Evolutionary conservation across 1,140 invertebrate species (phyloP), one percentile per base, ranked within the genome.

Genomic region (Atta cephalotes): DNA sequence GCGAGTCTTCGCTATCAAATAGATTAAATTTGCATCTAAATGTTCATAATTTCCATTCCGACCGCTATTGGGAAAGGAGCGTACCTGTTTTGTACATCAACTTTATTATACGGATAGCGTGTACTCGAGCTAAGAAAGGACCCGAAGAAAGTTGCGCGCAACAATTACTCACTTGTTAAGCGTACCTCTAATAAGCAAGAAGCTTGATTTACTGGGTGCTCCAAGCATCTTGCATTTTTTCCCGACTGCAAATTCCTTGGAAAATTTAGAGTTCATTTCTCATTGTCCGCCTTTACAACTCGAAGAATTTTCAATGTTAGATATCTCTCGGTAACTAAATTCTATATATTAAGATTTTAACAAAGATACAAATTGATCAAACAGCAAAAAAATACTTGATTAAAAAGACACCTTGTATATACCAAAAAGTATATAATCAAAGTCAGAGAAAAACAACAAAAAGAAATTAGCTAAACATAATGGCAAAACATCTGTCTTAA

Each of bases 91-190:
- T 82, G 18, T 62, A 35, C 72, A 45, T 14, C 18, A 45, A 63
- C 56, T 76, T 74, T 84, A 74, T 84, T 76, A 77, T 12, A 62
- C 70, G 31, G 25, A 80, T 80, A 51, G 25, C 39, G 80, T 74
- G 14, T 62, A 74, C 25, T 21, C 39, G 28, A 51, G 60, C 4
- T 76, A 62, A 76, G 70, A 76, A 74, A 63, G 70, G 39, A 84
- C 25, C 3, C 56, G 58, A n/a, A 68, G 39, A 84, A 84, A 84
- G 56, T 84, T 84, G 56, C 56, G 56, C 56, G 68, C 70, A 76
- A 76, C 80, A 84, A 84, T 84, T 84, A 84, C 70, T 84, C 70
- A 82, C 68, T 82, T 82, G 71, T 84, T 84, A 74, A 74, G 56
- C 56, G 53, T 62, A 82, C 68, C 68, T 70, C 45, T 84, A 84